Conservation (phyloP, 2,888 invertebrate species). For the Callinectes sapidus region DNA sequence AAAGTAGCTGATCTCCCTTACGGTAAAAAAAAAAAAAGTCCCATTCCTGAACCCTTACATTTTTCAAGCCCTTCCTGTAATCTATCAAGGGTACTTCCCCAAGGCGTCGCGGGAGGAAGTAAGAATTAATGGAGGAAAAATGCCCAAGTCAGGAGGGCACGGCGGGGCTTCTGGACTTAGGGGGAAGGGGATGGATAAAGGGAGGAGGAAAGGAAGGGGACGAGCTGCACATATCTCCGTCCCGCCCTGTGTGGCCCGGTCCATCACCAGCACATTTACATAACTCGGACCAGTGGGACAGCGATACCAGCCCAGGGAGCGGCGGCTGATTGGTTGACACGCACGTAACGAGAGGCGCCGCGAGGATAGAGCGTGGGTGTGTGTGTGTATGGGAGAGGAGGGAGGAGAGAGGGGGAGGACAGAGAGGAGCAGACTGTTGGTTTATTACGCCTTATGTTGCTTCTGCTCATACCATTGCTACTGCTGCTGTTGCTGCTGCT, state of each 20-base stretch:
- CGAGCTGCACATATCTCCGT: neutral
- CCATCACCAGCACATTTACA: conserved; percentile 10
- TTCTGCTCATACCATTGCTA: neutral
- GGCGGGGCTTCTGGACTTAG: neutral
- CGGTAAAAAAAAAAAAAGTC: too few species aligned
- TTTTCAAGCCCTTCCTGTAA: neutral
- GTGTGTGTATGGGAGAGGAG: neutral
- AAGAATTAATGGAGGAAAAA: neutral
- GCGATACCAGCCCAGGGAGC: conserved; percentile 1
- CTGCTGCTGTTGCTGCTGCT: neutral
- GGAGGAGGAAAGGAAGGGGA: neutral
- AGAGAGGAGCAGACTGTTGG: neutral
- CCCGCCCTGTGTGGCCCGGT: conserved; percentile 9
- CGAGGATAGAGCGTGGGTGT: neutral
- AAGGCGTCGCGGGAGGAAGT: neutral
- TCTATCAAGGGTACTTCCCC: neutral
- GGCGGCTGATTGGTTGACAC: neutral
- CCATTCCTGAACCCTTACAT: too few species aligned
- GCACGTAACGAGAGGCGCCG: neutral
- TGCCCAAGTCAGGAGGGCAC: neutral
- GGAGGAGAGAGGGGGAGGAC: neutral
- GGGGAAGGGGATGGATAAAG: neutral
- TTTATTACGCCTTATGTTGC: neutral
- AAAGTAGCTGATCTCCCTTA: too few species aligned
- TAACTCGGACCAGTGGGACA: neutral